Base-by-base conservation (phyloP, 2,888 invertebrate species). In the Archips xylosteana region DNA sequence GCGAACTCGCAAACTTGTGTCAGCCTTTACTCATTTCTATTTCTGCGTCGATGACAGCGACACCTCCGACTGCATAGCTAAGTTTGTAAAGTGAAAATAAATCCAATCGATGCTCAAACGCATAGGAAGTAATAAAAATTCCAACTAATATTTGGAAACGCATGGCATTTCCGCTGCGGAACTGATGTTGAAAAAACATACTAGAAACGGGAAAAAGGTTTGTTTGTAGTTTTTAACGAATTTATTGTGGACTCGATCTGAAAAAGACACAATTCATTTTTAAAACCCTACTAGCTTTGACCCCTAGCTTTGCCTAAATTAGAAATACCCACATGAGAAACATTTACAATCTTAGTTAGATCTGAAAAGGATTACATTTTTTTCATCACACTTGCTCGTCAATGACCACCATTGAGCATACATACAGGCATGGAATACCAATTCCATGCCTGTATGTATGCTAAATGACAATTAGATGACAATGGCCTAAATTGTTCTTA, bases 121-220 rank as follows among this genome's bases (percentile, higher is more conserved):
- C 36, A 69, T 23, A 84, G 89, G 89, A 89, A 89, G 84, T 84
- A 75, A 88, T 89, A 88, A 89, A 89, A 86, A 89, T 88, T 85
- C 89, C 82, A 65, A 71, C 76, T 80, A 83, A 82, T 82, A 83
- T 81, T 80, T 81, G 81, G 78, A 84, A 83, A 82, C 79, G 78
- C 77, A 77, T 3, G 74, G 77, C 76, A 49, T 76, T 76, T 76
- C 63, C 72, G 61, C 47, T 68, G 69, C 71, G 63, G 61, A 68
- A 49, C 42, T 59, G 62, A 57, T 54, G 62, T 61, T 61, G 49
- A 59, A 61, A 49, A 23, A 1, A 23, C 39, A 65, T 65, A 65
- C 5, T 12, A 23, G 45, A 47, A 57, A 54, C 8, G 61, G 62
- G 54, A 59, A 63, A 67, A 62, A 54, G 13, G 54, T 51, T 54